These are phyloP conservation scores for Slavum lentiscoides DNA, from an alignment of 2,888 invertebrate species.

Conservation along the genomic window DNA sequence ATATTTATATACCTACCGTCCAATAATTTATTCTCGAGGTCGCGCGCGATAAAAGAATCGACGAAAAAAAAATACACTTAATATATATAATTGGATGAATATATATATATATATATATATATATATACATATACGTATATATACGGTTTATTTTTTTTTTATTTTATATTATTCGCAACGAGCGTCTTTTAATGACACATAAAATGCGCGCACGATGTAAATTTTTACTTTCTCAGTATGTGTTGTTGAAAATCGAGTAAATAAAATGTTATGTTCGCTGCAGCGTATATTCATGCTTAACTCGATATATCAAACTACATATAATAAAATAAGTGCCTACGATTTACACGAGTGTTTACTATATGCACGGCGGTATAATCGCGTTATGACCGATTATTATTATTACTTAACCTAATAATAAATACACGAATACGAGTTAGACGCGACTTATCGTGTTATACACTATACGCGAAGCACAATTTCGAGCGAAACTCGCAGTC, in stretches of 20 bases:
- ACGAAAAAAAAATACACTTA: constrained; percentile 23
- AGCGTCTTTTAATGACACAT: constrained; percentile 29
- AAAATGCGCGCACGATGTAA: constrained; percentile 35
- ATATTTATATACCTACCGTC: background rate
- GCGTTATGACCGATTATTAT: too few relatives aligned
- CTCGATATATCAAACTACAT: background rate
- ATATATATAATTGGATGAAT: constrained; percentile 26
- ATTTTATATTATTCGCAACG: constrained; percentile 32
- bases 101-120: background rate
- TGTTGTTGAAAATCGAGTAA: constrained; percentile 1
- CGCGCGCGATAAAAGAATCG: constrained; percentile 20
- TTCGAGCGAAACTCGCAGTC: too few relatives aligned
- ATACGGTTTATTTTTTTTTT: too few relatives aligned
- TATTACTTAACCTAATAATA: too few relatives aligned
- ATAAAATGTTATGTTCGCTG: background rate
- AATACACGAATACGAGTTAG: too few relatives aligned
- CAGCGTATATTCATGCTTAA: background rate
- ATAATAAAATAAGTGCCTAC: background rate
- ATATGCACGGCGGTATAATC: too few relatives aligned
- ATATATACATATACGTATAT: background rate
- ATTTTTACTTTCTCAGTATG: constrained; percentile 35
- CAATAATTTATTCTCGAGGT: constrained; percentile 43
- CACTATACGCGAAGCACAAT: too few relatives aligned
- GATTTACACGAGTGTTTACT: background rate
- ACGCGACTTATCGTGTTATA: too few relatives aligned